Base-by-base conservation (phyloP, 2,113 vertebrate species). In the Abramis brama region DNA sequence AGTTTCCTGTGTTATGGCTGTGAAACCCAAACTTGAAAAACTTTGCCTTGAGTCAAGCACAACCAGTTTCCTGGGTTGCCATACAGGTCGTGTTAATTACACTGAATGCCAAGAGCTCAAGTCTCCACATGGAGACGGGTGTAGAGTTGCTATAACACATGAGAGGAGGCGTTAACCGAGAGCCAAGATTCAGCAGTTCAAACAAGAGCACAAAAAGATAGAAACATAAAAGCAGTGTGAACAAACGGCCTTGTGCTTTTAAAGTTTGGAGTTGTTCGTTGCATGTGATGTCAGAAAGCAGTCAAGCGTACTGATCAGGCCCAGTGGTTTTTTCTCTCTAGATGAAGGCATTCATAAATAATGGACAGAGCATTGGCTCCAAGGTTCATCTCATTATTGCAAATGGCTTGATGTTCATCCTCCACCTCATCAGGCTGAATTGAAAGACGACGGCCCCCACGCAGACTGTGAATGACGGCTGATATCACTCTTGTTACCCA, bases 41-140 rank as follows among this genome's bases (percentile, higher is more conserved):
- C 60, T 78, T 62, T 1, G 80, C 87, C 50, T 78, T 47, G 74
- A 47, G 13, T 85, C 23, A 7, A 89, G 88, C 85, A 79, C 62
- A 85, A 90, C 86, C 82, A 47, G 88, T 91, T 91, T 90, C 84
- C 52, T 85, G 84, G 87, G 90, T 76, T 87, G 85, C 86, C 83
- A 76, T 84, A 83, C 88, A 88, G 82, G 85, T 90, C 57, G 76
- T 75, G 80, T 87, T 90, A 88, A 90, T 89, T 85, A 91, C 80
- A 12, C 8, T 62, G 39, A 86, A 82, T 85, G 64, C 70, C 47
- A 87, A 68, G 57, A 39, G 77, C 85, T 85, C n/a, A 43, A 45
- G 64, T 74, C 85, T 68, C 64, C 45, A 59, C 70, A 64, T 30
- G 55, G 25, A 27, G 59, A 68, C 1, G n/a, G 52, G 76, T 50